Evolutionary conservation across 2,113 vertebrate species (phyloP).

Genomic region (Zosterops hypoxanthus): DNA sequence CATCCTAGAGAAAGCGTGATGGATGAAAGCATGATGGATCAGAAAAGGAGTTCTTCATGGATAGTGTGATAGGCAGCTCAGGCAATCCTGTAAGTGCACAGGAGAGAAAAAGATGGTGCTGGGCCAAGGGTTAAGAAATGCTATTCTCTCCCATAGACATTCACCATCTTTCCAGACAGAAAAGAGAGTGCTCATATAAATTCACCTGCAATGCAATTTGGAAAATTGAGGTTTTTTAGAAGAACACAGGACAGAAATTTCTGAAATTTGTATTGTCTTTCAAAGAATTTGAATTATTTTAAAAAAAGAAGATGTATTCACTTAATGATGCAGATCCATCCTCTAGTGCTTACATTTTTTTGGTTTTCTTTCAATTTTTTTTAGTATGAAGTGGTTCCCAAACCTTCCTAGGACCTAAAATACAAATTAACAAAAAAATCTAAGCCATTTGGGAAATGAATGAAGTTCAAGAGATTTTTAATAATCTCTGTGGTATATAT

Average conservation of each 20-base stretch:
- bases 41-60: not conserved
- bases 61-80: not conserved
- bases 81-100: not conserved
- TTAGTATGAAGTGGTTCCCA: not conserved
- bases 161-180: not conserved
- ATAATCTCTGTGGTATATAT: not conserved
- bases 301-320: not conserved
- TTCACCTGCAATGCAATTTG: not conserved
- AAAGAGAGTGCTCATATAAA: not conserved
- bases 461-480: not conserved
- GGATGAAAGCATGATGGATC: not conserved
- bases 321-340: not conserved
- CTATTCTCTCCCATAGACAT: not conserved
- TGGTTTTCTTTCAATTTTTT: not conserved
- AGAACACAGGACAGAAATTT: not conserved
- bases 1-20: not conserved
- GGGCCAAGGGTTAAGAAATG: not conserved
- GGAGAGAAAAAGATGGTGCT: not conserved
- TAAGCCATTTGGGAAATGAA: not conserved
- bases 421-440: not conserved
- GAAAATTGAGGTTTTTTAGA: accelerated
- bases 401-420: not conserved
- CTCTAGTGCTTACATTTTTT: not conserved
- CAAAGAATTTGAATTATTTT: not conserved
- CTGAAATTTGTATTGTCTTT: not conserved